Conservation (phyloP, 2,888 invertebrate genomes). For the Parnassius mnemosyne region DNA sequence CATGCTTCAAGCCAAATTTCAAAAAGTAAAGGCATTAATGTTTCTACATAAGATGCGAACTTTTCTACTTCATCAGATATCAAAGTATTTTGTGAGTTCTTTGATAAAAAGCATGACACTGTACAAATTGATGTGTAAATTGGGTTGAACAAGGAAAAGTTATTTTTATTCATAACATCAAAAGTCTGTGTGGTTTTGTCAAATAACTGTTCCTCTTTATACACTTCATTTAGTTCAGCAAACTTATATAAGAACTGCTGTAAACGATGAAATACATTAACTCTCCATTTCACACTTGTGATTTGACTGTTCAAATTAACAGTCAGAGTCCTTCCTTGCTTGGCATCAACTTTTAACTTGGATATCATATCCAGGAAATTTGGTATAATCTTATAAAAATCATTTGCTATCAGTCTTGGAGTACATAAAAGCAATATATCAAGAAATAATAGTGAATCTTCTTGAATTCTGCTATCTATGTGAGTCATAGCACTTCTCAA, state of each 20-base stretch:
- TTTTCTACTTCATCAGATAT: slow-evolving; percentile 67
- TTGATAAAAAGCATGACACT: slow-evolving; percentile 66
- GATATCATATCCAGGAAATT: slow-evolving; percentile 94
- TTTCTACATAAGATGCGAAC: slow-evolving; percentile 82
- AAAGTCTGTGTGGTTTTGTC: slow-evolving; percentile 43
- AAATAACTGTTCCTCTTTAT: slow-evolving; percentile 33
- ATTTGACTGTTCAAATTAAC: slow-evolving; percentile 86
- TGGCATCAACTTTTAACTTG: slow-evolving; percentile 82
- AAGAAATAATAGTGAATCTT: slow-evolving; percentile 89
- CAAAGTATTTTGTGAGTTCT: slow-evolving; percentile 50
- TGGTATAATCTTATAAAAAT: slow-evolving; percentile 86
- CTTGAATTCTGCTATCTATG: slow-evolving; percentile 88
- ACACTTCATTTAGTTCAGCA: slow-evolving; percentile 50
- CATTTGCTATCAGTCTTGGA: slow-evolving; percentile 83
- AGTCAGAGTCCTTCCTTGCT: slow-evolving; percentile 84
- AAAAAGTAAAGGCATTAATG: slow-evolving; percentile 87
- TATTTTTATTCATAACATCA: slow-evolving; percentile 47
- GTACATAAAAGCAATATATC: slow-evolving; percentile 87
- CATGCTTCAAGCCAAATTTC: slow-evolving; percentile 92
- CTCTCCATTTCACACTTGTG: slow-evolving; percentile 89
- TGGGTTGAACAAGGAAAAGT: slow-evolving; percentile 57
- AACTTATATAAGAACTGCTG: slow-evolving; percentile 72
- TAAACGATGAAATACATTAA: slow-evolving; percentile 86
- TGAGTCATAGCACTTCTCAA: slow-evolving; percentile 95
- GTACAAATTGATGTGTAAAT: slow-evolving; percentile 57